These are phyloP conservation scores for Patella vulgata DNA, from an alignment of 1,140 invertebrate species.

Conservation along the genomic window DNA sequence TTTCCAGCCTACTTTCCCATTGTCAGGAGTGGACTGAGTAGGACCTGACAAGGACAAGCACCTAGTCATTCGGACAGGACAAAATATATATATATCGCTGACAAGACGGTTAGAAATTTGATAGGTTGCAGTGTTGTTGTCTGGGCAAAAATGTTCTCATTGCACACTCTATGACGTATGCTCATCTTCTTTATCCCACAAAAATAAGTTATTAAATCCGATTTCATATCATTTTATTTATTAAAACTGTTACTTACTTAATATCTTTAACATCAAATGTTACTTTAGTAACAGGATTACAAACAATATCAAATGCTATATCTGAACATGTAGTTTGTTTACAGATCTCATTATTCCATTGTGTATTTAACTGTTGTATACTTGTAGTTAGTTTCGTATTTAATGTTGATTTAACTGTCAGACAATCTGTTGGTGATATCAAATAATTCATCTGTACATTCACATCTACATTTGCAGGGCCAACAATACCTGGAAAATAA, in stretches of 20 bases:
- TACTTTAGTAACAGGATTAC: background rate
- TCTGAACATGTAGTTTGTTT: constrained; percentile 22
- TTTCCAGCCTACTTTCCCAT: too few relatives aligned
- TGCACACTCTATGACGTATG: too few relatives aligned
- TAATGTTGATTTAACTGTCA: constrained; percentile 14
- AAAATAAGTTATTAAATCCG: too few relatives aligned
- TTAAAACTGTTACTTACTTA: background rate
- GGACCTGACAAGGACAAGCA: too few relatives aligned
- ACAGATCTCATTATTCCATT: constrained; percentile 20
- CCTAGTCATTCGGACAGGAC: too few relatives aligned
- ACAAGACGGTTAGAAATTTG: too few relatives aligned
- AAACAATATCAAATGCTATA: constrained; percentile 23
- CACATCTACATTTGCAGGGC: constrained; percentile 10
- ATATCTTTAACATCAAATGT: background rate
- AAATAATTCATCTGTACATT: constrained; percentile 15
- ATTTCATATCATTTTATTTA: too few relatives aligned
- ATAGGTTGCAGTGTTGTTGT: too few relatives aligned
- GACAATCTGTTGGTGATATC: constrained; percentile 22
- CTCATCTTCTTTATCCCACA: too few relatives aligned
- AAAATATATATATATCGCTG: too few relatives aligned
- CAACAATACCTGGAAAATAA: constrained; percentile 11
- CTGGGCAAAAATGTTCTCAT: too few relatives aligned
- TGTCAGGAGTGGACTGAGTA: too few relatives aligned
- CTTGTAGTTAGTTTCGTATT: background rate
- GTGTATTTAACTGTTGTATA: constrained; percentile 11